Base-by-base conservation (phyloP, 1,140 invertebrate genomes). In the Cherax destructor region DNA sequence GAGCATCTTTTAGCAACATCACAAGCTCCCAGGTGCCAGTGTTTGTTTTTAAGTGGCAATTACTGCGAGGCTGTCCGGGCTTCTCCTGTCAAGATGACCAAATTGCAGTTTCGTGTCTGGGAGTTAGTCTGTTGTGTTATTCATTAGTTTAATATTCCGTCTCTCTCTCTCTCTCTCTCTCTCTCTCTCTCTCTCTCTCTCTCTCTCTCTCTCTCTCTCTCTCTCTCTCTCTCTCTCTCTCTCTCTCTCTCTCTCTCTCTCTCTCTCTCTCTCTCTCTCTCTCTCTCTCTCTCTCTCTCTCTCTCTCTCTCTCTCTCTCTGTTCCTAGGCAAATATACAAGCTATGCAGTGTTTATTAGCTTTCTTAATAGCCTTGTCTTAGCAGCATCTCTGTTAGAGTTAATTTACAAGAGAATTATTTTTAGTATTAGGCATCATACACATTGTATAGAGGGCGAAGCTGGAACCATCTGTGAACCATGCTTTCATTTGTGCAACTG, bases 21-120 rank as follows among this genome's bases (percentile, higher is more conserved):
- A 30, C 69, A 74, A 4, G 1, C 6, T 9, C n/a, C 6, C 69
- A 74, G 69, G 69, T 74, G 69, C 69, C n/a, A 74, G 24, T 74
- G 69, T 74, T 74, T 74, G 69, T 74, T 74, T 74, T 74, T 74
- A 74, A 74, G 69, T 74, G 69, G 69, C 69, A 74, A 74, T 74
- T 74, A 74, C 24, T 9, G 69, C n/a, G 24, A 74, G 69, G 24
- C 7, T 74, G 69, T 74, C n/a, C 69, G n/a, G 4, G 4, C n/a
- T 30, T 30, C 21, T 6, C 69, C 69, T 6, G 69, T 30, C 69
- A 74, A 74, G 69, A 74, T 74, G 69, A 74, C 69, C 69, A 74
- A 30, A 74, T 74, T 74, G 24, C 69, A 74, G 18, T 11, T 30
- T 30, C 11, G 21, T 30, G 21, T 74, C n/a, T 30, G 24, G 18